Base-by-base conservation (phyloP, 2,797 vertebrate species). In the Heteromormyrus szaboi region DNA sequence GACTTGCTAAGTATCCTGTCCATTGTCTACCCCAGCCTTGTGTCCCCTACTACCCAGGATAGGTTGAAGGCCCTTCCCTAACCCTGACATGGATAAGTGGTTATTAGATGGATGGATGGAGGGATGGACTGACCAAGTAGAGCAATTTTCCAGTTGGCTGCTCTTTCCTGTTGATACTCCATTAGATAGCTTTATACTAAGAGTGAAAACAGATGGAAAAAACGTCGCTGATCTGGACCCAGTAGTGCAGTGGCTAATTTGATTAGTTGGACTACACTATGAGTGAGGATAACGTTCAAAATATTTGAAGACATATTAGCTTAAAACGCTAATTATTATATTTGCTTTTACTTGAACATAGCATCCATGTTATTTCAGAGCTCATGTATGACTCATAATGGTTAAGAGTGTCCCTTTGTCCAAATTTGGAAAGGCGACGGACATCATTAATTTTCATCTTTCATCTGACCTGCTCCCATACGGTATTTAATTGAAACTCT, bases 401-500 rank as follows among this genome's bases (percentile, higher is more conserved):
- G 14, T 19, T 22, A 22, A 84, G 29, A 56, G 22, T 33, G 8
- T 88, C 37, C 53, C 2, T 22, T 76, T 84, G 50, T 56, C 88
- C 41, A 88, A 65, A 88, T 85, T 41, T 14, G 29, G n/a, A 46
- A 41, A 72, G 25, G 22, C 6, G 5, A 22, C 22, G 8, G 81
- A 65, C 25, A 68, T 41, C 4, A 53, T 85, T 85, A 2, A 76
- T 88, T 85, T 85, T n/a, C 5, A 7, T 83, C 37, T 53, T 62
- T 84, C 54, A 9, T 84, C 41, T 11, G 41, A 76, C n/a, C 79
- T 62, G 83, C 83, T 11, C 81, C 33, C 44, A 37, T 59, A 8
- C 33, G 46, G 25, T 53, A 51, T 12, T 85, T 85, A 89, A 89
- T 72, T 46, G 56, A 89, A 50, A 72, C 81, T 48, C 25, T 62